A percentile compares a stretch with the other conserved stretches of the same genome.
Evolutionary conservation across 2,113 vertebrate genomes (phyloP).

Genomic region (Plestiodon gilberti): DNA sequence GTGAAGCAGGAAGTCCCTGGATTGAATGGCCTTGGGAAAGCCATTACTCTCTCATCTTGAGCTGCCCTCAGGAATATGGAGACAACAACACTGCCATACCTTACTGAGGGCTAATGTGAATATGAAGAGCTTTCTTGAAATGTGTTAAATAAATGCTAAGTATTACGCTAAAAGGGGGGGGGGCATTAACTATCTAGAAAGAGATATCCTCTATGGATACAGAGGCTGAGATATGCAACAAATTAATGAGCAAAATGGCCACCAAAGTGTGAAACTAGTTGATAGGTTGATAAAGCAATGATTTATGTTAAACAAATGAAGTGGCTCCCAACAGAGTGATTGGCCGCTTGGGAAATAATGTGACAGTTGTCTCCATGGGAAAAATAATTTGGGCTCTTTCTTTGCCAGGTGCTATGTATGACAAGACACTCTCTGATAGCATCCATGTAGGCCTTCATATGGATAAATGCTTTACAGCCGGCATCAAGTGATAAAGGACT

Average conservation of each 20-base stretch:
- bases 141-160: not conserved
- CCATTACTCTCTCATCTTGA: not conserved
- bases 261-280: constrained; percentile 62
- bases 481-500: constrained; percentile 28
- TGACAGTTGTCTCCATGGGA: constrained; percentile 61
- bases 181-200: constrained; percentile 51
- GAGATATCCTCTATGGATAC: not conserved
- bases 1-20: not conserved
- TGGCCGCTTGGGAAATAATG: constrained; percentile 65
- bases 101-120: not conserved
- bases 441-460: constrained; percentile 17
- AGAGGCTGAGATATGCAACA: constrained; percentile 35
- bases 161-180: not conserved
- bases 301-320: constrained; percentile 68
- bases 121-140: not conserved
- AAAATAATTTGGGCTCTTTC: constrained; percentile 61
- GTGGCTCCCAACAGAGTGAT: constrained; percentile 61
- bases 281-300: constrained; percentile 65
- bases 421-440: constrained; percentile 54
- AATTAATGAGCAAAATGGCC: constrained; percentile 57
- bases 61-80: too few relatives aligned
- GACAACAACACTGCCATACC: not conserved
- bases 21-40: not conserved
- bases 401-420: constrained; percentile 63
- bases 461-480: constrained; percentile 25